Evolutionary conservation across 2,113 vertebrate species (phyloP), one percentile per base, ranked within the genome.

Genomic region (Toxostoma redivivum): DNA sequence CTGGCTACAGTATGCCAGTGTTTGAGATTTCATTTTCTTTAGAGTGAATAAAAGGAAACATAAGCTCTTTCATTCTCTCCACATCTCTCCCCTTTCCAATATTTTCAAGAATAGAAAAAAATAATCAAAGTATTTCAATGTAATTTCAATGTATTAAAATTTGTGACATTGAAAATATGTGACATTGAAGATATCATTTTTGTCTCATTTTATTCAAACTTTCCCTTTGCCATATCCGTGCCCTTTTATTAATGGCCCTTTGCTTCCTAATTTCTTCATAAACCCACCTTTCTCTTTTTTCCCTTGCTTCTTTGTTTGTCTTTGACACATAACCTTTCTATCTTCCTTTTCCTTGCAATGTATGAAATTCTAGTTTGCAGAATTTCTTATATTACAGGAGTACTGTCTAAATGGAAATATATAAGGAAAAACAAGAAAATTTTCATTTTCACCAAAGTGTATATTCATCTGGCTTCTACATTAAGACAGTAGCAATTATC

Each of bases 331-430:
- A 86, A 81, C 57, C 28, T 74, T 96, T 95, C 66, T 78, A 67
- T 96, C 33, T 78, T 90, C 37, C 60, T 96, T 90, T 82, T 86
- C 57, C 51, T 95, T 94, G 66, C 14, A 94, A 76, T 62, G 82
- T 81, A 92, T 90, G 48, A 85, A 91, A 92, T 92, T 92, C 83
- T 83, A 81, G 48, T 90, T 97, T 81, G 47, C 90, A 95, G 86
- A 37, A 64, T 96, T 96, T 86, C 30, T 96, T 47, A 70, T 90
- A 73, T 95, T 94, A 92, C 71, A 92, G 33, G 84, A 86, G 60
- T 81, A 82, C 62, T 73, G 95, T 96, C 81, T 95, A 96, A 98
- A 97, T 97, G 96, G 79, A 97, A 98, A 97, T 97, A 96, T 56
- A 86, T 58, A 71, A 91, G 50, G 44, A 81, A 97, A 97, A 95